Evolutionary conservation across 2,888 invertebrate species (phyloP), one percentile per base, ranked within the genome.

Genomic region (Panopea generosa): DNA sequence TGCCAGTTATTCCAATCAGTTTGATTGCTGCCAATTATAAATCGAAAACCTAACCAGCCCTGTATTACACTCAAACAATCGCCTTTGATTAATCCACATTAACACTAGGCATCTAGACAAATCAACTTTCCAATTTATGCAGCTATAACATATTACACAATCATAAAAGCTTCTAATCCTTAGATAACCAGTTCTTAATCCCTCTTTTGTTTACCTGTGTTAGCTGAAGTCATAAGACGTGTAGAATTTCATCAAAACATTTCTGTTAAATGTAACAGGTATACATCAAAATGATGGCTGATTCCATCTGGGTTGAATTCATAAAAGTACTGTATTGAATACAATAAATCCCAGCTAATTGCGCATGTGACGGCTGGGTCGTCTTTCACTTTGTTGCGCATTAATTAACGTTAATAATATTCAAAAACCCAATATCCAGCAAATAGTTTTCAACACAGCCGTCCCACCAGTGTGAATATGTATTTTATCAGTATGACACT

Each of bases 131-230:
- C 63, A 52, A 56, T 71, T 59, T 53, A 18, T 40, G 38, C 59
- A 45, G 47, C 26, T 33, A 33, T 27, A 26, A 65, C n/a, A 66
- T 26, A 47, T 72, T 73, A 67, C 73, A 73, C 67, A 73, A 67
- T 73, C 40, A 55, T 57, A 62, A 61, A 33, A 61, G 56, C 26
- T 6, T 14, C 14, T 73, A 73, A 73, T 67, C 73, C 73, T 11
- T 14, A 33, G 43, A 63, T 43, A 61, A 26, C 59, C 43, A 27
- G 27, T 45, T 47, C 22, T 57, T 52, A 73, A 73, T 73, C 73
- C 56, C 4, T 33, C 62, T 52, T 27, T 73, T 73, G 73, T 73
- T 73, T 73, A 73, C 61, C 33, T 61, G 49, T 60, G 60, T 57
- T 53, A 29, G 26, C 27, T 53, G n/a, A 45, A 66, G 29, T 66